Conservation (phyloP, 2,888 invertebrate species). For the Toxonevra muliebris region DNA sequence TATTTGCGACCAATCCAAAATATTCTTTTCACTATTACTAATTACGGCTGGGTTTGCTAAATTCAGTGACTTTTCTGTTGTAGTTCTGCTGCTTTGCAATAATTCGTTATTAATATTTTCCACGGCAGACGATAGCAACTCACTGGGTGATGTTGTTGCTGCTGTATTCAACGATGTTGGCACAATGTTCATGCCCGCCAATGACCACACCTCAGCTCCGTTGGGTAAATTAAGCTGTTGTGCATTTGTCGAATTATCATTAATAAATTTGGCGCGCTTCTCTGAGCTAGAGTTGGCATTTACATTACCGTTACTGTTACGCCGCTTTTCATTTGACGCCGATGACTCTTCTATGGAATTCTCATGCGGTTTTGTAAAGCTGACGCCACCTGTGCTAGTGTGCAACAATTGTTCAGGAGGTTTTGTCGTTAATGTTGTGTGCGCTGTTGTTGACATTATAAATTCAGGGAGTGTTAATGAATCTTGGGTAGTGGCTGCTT, state of each 20-base stretch:
- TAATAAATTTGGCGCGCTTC: slow-evolving; percentile 59
- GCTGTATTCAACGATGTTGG: slow-evolving; percentile 31
- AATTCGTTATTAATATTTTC: slow-evolving; percentile 8
- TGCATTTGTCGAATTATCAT: slow-evolving; percentile 56
- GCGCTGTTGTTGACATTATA: slow-evolving; percentile 19
- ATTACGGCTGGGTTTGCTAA: not conserved
- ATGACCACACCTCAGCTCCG: slow-evolving; percentile 58
- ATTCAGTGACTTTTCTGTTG: slow-evolving; percentile 9
- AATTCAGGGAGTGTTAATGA: not conserved
- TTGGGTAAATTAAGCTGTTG: slow-evolving; percentile 57
- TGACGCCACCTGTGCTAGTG: too few species aligned
- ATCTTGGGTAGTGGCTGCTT: not conserved
- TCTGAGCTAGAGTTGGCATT: slow-evolving; percentile 34
- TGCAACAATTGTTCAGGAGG: too few species aligned
- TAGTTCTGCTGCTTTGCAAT: slow-evolving; percentile 42
- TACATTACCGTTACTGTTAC: not conserved
- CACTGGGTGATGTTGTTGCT: slow-evolving; percentile 29
- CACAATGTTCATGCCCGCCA: slow-evolving; percentile 57
- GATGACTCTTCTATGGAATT: not conserved
- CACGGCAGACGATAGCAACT: not conserved
- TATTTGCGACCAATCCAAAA: slow-evolving; percentile 59
- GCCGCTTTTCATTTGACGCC: too few species aligned
- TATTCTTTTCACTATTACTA: slow-evolving; percentile 51
- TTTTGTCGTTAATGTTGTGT: slow-evolving; percentile 1
- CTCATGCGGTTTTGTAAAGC: not conserved